Percentiles rank a stretch among this genome's conserved stretches.
phyloP scores from a whole-genome alignment of 2,113 vertebrate species.

The Cyphomyrus discorhynchus region DNA sequence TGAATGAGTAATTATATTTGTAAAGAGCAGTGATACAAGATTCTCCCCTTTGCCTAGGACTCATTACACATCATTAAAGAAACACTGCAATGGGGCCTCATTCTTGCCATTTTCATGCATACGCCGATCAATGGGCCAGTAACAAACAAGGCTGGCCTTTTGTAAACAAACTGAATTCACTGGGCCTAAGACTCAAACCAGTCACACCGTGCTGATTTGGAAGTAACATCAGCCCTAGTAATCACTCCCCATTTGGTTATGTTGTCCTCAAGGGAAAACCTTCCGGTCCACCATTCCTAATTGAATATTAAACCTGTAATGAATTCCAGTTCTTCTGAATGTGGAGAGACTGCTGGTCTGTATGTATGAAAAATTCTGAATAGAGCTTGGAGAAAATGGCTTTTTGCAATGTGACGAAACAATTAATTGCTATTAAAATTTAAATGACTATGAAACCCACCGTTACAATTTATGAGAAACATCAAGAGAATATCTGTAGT shows the following conservation, averaged over 20 bases:
- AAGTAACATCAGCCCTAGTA: background rate
- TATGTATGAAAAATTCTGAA: constrained; percentile 56
- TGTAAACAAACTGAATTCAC: constrained; percentile 37
- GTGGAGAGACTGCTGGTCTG: constrained; percentile 38
- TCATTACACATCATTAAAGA: constrained; percentile 67
- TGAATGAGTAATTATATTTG: constrained; percentile 70
- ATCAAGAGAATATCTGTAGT: constrained; percentile 45
- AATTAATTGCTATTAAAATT: constrained; percentile 50
- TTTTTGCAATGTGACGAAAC: constrained; percentile 58
- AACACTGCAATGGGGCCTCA: constrained; percentile 32
- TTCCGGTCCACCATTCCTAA: constrained; percentile 45
- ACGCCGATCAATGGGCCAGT: constrained; percentile 42
- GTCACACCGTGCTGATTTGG: background rate
- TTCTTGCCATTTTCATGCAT: constrained; percentile 15
- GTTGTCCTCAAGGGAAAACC: constrained; percentile 32
- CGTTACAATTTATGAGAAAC: constrained; percentile 22
- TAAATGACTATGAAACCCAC: constrained; percentile 40
- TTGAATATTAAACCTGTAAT: constrained; percentile 58
- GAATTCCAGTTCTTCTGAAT: constrained; percentile 55
- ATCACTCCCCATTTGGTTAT: constrained; percentile 18
- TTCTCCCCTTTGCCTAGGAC: constrained; percentile 62
- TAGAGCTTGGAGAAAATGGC: constrained; percentile 38
- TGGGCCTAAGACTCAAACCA: constrained; percentile 5
- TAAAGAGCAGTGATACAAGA: constrained; percentile 70
- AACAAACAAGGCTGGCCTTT: constrained; percentile 38